A percentile compares a stretch with the other conserved stretches of the same genome.
These are phyloP conservation scores for Sylvilagus floridanus DNA, from an alignment of 2,797 vertebrate genomes.

Conservation along the genomic window DNA sequence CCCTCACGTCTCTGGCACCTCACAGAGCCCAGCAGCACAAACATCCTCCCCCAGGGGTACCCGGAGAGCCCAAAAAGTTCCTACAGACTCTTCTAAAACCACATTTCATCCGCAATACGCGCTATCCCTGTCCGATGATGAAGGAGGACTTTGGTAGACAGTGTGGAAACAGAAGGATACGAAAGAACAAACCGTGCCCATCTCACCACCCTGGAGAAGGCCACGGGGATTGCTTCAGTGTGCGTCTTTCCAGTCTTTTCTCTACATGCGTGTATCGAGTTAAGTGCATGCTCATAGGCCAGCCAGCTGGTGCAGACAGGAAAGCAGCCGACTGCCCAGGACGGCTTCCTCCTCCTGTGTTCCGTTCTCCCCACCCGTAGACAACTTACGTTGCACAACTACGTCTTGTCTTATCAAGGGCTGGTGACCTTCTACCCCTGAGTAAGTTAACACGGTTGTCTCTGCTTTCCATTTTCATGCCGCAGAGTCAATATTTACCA, in stretches of 20 bases:
- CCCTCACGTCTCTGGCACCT: neutral
- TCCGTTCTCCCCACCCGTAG: neutral
- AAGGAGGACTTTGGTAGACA: neutral
- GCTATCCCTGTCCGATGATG: neutral
- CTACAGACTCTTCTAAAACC: neutral
- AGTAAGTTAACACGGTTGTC: conserved; percentile 72
- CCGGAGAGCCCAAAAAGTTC: neutral
- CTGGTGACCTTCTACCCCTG: conserved; percentile 67
- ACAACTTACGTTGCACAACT: conserved; percentile 1
- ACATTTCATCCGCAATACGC: conserved; percentile 14
- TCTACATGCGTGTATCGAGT: neutral
- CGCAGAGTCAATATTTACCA: conserved; percentile 84
- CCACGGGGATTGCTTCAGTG: neutral
- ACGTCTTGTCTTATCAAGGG: conserved; percentile 43
- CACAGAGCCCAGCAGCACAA: neutral
- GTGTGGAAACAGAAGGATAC: neutral
- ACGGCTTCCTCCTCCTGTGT: neutral
- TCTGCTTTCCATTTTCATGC: conserved; percentile 79
- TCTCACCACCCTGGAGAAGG: neutral
- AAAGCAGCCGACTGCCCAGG: neutral
- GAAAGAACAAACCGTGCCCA: neutral
- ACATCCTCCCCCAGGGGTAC: neutral
- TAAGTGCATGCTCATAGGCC: neutral
- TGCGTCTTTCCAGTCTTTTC: neutral
- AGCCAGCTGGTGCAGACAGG: neutral